Conservation (phyloP, 2,797 vertebrate species). For the Coregonus sp. region DNA sequence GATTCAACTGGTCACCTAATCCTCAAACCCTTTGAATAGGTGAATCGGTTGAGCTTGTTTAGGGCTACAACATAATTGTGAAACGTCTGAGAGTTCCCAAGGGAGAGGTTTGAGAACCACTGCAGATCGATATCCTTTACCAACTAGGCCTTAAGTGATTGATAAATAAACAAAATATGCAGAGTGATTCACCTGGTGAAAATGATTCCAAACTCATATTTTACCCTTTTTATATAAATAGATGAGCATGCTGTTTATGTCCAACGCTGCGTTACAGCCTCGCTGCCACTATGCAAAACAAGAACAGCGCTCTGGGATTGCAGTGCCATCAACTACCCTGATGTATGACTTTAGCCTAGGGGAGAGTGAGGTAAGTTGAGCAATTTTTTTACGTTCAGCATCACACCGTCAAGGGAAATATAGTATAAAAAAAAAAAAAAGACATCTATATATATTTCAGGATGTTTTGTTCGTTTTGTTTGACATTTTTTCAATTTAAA, state of each 20-base stretch:
- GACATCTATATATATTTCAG: too few relatives aligned
- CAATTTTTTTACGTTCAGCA: too few relatives aligned
- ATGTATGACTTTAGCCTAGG: not conserved
- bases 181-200: not conserved
- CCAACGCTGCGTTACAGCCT: not conserved
- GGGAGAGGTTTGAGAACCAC: too few relatives aligned
- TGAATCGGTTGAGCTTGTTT: too few relatives aligned
- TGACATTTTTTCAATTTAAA: too few relatives aligned
- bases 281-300: not conserved
- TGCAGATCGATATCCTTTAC: not conserved
- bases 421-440: not conserved
- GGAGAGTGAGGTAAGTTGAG: too few relatives aligned
- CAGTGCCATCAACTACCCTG: not conserved
- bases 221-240: not conserved
- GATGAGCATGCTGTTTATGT: not conserved
- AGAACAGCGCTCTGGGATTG: not conserved
- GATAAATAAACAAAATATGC: not conserved
- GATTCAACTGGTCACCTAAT: too few relatives aligned
- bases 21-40: too few relatives aligned
- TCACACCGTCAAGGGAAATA: too few relatives aligned
- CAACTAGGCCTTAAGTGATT: not conserved
- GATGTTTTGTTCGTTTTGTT: too few relatives aligned
- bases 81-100: too few relatives aligned
- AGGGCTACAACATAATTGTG: too few relatives aligned
- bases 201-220: not conserved